Conservation (phyloP, 2,888 invertebrate genomes). For the Merodon equestris region DNA sequence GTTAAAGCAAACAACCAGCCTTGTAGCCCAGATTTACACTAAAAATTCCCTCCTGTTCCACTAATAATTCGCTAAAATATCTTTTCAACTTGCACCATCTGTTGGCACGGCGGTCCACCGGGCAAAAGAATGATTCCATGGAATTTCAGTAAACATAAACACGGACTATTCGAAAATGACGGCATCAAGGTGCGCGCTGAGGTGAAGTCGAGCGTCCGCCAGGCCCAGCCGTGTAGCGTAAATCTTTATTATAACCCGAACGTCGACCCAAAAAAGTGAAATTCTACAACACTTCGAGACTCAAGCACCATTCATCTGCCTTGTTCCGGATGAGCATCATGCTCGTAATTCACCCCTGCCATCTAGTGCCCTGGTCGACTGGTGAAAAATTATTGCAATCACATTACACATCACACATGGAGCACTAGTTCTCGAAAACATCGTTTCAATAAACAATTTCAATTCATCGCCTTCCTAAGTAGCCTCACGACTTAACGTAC, state of each 20-base stretch:
- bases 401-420: constrained; percentile 24
- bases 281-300: constrained; percentile 1
- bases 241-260: constrained; percentile 21
- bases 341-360: constrained; percentile 3
- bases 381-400: constrained; percentile 48
- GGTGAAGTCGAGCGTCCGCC: constrained; percentile 18
- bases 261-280: constrained; percentile 29
- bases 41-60: constrained; percentile 1
- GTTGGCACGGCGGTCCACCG: constrained; percentile 19
- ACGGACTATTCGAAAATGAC: background rate
- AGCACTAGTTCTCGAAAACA: constrained; percentile 20
- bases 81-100: constrained; percentile 40
- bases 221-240: constrained; percentile 4
- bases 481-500: background rate
- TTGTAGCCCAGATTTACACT: constrained; percentile 11
- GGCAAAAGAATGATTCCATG: constrained; percentile 18
- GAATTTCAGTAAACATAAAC: constrained; percentile 46
- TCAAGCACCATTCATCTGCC: background rate
- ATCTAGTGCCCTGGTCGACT: background rate
- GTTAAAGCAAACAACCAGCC: constrained; percentile 22
- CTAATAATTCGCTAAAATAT: constrained; percentile 53
- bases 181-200: constrained; percentile 33
- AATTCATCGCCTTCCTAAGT: constrained; percentile 1
- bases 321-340: constrained; percentile 1
- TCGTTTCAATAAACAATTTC: constrained; percentile 46